These are phyloP conservation scores for Prorops nasuta DNA, from an alignment of 1,140 invertebrate genomes.

Conservation along the genomic window DNA sequence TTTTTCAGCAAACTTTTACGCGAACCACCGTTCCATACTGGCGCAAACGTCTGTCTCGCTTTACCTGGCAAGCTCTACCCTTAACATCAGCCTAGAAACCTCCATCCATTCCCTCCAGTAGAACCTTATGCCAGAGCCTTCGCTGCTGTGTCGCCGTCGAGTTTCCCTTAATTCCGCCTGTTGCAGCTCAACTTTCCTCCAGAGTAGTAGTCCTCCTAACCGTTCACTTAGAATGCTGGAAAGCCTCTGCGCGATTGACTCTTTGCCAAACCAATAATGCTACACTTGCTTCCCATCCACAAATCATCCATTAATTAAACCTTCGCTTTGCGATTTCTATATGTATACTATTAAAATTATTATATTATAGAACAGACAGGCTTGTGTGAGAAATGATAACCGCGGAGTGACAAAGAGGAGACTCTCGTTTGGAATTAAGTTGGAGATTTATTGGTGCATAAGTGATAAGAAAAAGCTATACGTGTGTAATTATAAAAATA, in stretches of 20 bases:
- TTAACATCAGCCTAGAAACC: not conserved
- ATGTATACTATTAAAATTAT: too few relatives aligned
- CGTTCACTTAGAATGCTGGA: not conserved
- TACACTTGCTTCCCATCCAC: too few relatives aligned
- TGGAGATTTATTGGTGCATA: too few relatives aligned
- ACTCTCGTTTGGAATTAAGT: too few relatives aligned
- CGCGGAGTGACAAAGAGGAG: too few relatives aligned
- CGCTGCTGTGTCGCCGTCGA: not conserved
- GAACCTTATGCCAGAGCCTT: not conserved
- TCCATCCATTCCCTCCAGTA: not conserved
- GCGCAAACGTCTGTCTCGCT: not conserved
- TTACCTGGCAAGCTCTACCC: not conserved
- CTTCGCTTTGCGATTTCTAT: too few relatives aligned
- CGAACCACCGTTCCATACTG: not conserved
- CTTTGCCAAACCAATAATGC: too few relatives aligned
- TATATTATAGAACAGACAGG: too few relatives aligned
- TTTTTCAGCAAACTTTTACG: conserved; percentile 31
- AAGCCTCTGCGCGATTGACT: not conserved
- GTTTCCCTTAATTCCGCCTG: not conserved
- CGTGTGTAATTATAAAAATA: too few relatives aligned
- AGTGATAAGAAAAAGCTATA: too few relatives aligned
- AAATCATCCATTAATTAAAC: too few relatives aligned
- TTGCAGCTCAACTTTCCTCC: not conserved
- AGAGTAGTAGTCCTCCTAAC: not conserved
- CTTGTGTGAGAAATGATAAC: too few relatives aligned